Conservation (phyloP, 2,113 vertebrate genomes). For the Campylomormyrus numenius region DNA sequence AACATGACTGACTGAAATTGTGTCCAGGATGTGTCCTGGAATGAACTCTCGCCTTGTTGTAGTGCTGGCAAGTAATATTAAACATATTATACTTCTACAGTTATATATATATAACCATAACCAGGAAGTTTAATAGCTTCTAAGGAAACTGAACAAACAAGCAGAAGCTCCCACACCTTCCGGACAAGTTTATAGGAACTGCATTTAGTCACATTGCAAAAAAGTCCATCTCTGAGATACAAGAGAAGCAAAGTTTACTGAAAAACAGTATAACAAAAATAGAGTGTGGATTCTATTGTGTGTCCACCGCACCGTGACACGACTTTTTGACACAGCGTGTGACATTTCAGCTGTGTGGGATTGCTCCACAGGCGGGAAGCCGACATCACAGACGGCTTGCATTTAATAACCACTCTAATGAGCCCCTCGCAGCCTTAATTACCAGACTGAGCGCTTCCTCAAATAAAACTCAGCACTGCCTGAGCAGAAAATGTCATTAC, state of each 20-base stretch:
- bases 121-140: neutral
- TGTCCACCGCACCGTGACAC: neutral
- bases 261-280: neutral
- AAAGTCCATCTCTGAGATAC: neutral
- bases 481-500: neutral
- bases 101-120: neutral
- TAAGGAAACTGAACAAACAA: neutral
- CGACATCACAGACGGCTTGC: neutral
- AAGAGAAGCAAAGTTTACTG: neutral
- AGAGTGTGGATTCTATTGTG: neutral
- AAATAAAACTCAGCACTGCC: neutral
- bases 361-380: neutral
- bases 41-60: neutral
- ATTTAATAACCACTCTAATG: neutral
- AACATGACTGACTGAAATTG: neutral
- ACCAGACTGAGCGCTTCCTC: neutral
- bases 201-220: neutral
- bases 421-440: conserved; percentile 2
- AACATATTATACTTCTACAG: neutral
- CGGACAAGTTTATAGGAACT: neutral
- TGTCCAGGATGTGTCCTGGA: neutral
- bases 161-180: neutral
- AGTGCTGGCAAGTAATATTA: neutral
- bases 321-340: neutral
- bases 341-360: neutral